These are phyloP conservation scores for Campoplex nolae DNA, from an alignment of 2,888 invertebrate species.

Conservation along the genomic window DNA sequence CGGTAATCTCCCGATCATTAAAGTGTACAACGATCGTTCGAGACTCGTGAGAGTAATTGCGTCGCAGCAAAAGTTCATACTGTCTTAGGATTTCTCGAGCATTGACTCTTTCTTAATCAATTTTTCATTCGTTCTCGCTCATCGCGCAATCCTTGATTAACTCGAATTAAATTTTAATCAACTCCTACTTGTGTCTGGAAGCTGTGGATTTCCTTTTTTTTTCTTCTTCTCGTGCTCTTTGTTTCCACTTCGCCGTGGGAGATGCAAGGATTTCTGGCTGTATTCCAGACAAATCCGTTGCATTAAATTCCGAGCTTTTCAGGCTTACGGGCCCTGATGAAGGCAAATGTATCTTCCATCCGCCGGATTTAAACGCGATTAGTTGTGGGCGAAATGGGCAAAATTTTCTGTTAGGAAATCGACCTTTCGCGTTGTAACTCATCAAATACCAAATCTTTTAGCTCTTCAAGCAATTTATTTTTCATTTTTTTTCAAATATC, in stretches of 20 bases:
- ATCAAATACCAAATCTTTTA: neutral
- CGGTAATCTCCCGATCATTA: conserved; percentile 41
- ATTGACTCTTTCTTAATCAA: conserved; percentile 39
- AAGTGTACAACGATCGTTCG: conserved; percentile 21
- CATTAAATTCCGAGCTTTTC: conserved; percentile 28
- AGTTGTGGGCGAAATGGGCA: neutral
- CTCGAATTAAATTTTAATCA: conserved; percentile 39
- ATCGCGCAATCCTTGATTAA: conserved; percentile 11
- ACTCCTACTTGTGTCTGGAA: neutral
- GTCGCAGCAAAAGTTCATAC: neutral
- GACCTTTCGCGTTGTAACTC: neutral
- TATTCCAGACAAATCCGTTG: neutral
- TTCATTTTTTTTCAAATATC: neutral
- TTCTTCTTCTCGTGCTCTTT: neutral
- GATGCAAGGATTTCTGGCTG: conserved; percentile 13
- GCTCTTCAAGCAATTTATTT: neutral
- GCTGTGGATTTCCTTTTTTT: conserved; percentile 3
- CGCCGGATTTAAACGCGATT: neutral
- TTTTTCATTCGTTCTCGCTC: conserved; percentile 25
- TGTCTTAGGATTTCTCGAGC: conserved; percentile 18
- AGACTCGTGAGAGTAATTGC: neutral
- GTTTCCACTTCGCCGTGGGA: neutral
- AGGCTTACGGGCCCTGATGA: neutral
- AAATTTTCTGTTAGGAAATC: conserved; percentile 6
- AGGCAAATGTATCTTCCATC: neutral